Evolutionary conservation across 2,888 invertebrate species (phyloP).

Genomic region (Antitype chi): DNA sequence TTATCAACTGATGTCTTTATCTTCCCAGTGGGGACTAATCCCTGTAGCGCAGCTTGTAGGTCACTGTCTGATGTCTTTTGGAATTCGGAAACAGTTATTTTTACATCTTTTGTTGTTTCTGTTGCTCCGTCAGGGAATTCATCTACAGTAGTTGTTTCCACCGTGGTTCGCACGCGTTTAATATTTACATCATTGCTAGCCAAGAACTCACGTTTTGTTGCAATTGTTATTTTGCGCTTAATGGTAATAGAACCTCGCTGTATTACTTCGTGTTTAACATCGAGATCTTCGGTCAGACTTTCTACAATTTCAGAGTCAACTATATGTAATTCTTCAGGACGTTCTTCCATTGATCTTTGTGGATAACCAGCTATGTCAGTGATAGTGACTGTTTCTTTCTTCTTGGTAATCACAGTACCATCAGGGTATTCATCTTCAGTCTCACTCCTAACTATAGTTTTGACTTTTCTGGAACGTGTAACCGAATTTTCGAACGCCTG

Average conservation of each 20-base stretch:
- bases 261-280: constrained; percentile 83
- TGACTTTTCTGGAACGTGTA: constrained; percentile 79
- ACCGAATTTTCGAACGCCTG: constrained; percentile 81
- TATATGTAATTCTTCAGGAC: constrained; percentile 73
- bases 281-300: constrained; percentile 83
- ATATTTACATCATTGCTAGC: constrained; percentile 88
- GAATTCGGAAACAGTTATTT: constrained; percentile 88
- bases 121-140: constrained; percentile 90
- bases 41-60: constrained; percentile 87
- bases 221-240: constrained; percentile 85
- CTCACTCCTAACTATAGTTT: constrained; percentile 79
- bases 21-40: constrained; percentile 84
- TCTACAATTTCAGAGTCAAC: constrained; percentile 83
- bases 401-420: constrained; percentile 84
- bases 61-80: constrained; percentile 87
- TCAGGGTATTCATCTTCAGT: constrained; percentile 86
- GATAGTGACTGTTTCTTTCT: constrained; percentile 85
- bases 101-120: constrained; percentile 89
- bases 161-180: constrained; percentile 90
- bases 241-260: constrained; percentile 80
- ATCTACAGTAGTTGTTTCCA: constrained; percentile 88
- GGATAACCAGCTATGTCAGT: constrained; percentile 79
- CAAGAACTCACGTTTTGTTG: constrained; percentile 87
- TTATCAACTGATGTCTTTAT: constrained; percentile 86
- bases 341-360: constrained; percentile 66